Percentiles rank a stretch among this genome's conserved stretches.
Conservation (phyloP, 1,140 invertebrate species). For the Drosophila insularis region DNA sequence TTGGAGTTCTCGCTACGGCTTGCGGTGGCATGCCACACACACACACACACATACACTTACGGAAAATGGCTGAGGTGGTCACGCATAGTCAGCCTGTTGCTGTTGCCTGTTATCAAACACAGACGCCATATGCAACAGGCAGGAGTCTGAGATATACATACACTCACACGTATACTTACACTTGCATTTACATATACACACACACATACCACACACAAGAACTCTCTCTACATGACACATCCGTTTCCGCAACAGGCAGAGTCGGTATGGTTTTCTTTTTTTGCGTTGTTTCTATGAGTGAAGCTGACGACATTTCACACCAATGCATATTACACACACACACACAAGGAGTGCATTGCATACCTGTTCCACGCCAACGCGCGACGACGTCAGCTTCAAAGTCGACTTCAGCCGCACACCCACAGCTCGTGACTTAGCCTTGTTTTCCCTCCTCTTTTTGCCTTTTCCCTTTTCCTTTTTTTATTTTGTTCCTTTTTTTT, state of each 20-base stretch:
- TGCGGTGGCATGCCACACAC: constrained; percentile 19
- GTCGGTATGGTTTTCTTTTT: constrained; percentile 14
- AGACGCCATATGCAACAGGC: constrained; percentile 63
- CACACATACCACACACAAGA: neutral
- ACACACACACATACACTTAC: constrained; percentile 2
- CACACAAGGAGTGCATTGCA: neutral
- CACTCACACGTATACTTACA: neutral
- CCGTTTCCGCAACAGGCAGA: constrained; percentile 63
- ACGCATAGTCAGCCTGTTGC: constrained; percentile 63
- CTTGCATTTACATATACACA: constrained; percentile 5
- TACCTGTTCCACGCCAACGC: constrained; percentile 3
- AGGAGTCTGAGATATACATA: constrained; percentile 33
- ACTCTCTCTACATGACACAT: constrained; percentile 44
- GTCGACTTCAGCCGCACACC: constrained; percentile 6
- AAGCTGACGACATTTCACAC: constrained; percentile 16
- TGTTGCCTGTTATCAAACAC: constrained; percentile 37
- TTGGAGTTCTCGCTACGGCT: neutral
- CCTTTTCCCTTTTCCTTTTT: neutral
- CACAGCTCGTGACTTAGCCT: constrained; percentile 5
- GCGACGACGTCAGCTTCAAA: neutral
- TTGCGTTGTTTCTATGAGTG: neutral
- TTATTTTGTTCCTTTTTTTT: neutral
- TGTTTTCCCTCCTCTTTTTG: neutral
- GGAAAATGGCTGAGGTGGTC: constrained; percentile 37
- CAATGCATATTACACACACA: constrained; percentile 29